A percentile compares a stretch with the other conserved stretches of the same genome.
Conservation (phyloP, 1,140 invertebrate species). For the Drosophila tropicalis region DNA sequence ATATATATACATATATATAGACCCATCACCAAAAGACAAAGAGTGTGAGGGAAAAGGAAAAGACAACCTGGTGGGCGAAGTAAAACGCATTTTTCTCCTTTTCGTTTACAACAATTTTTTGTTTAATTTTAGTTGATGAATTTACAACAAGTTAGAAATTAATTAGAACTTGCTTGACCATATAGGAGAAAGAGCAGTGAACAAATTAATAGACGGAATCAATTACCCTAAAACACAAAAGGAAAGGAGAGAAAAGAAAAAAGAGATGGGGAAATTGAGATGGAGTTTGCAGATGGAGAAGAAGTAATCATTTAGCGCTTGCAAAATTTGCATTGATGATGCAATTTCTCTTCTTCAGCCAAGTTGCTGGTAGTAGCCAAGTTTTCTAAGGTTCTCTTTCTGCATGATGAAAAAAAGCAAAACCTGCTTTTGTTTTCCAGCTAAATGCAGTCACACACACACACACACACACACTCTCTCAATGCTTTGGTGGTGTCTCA, state of each 20-base stretch:
- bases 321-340: slow-evolving; percentile 78
- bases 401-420: background rate
- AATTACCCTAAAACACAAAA: slow-evolving; percentile 61
- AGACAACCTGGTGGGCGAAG: slow-evolving; percentile 58
- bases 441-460: slow-evolving; percentile 37
- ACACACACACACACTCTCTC: slow-evolving; percentile 28
- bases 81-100: slow-evolving; percentile 49
- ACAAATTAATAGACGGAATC: slow-evolving; percentile 59
- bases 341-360: slow-evolving; percentile 59
- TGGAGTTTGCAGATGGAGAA: slow-evolving; percentile 4
- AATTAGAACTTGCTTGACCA: slow-evolving; percentile 61
- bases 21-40: slow-evolving; percentile 9
- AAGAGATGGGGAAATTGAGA: background rate
- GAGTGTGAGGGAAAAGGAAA: background rate
- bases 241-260: background rate
- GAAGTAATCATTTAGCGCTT: slow-evolving; percentile 42
- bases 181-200: slow-evolving; percentile 10
- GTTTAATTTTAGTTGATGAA: slow-evolving; percentile 57
- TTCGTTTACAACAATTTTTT: background rate
- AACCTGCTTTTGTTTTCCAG: slow-evolving; percentile 33
- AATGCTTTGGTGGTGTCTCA: slow-evolving; percentile 24
- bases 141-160: slow-evolving; percentile 71
- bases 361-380: slow-evolving; percentile 5
- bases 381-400: background rate
- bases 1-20: background rate